Evolutionary conservation across 2,113 vertebrate genomes (phyloP).

Genomic region (Raja brachyura): DNA sequence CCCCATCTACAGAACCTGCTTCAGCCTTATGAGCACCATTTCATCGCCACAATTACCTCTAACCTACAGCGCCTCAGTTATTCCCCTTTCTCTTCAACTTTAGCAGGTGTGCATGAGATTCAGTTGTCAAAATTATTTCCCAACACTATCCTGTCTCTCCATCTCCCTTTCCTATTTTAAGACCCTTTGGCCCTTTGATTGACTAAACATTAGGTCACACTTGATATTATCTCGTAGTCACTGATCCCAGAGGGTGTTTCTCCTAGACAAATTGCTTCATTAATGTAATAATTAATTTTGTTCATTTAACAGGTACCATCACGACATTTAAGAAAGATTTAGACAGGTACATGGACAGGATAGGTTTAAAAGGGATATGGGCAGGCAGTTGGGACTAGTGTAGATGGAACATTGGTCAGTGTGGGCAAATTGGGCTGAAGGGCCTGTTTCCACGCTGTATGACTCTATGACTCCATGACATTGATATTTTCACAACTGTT

Average conservation of each 20-base stretch:
- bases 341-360: too few species aligned
- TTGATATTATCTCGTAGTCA: not conserved
- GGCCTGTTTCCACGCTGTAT: too few species aligned
- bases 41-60: not conserved
- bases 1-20: not conserved
- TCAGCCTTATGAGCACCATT: not conserved
- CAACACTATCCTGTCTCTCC: not conserved
- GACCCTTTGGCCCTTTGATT: not conserved
- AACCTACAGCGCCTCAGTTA: not conserved
- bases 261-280: not conserved
- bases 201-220: not conserved
- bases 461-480: too few species aligned
- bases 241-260: not conserved
- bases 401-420: too few species aligned
- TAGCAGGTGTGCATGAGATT: not conserved
- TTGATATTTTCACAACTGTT: not conserved
- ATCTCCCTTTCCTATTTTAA: not conserved
- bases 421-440: too few species aligned
- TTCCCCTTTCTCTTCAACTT: not conserved
- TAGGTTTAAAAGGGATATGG: too few species aligned
- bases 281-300: not conserved
- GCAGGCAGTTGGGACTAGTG: too few species aligned
- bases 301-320: too few species aligned
- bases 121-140: not conserved
- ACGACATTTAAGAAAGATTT: too few species aligned